phyloP scores from a whole-genome alignment of 2,888 invertebrate species.

The Lathronympha strigana region DNA sequence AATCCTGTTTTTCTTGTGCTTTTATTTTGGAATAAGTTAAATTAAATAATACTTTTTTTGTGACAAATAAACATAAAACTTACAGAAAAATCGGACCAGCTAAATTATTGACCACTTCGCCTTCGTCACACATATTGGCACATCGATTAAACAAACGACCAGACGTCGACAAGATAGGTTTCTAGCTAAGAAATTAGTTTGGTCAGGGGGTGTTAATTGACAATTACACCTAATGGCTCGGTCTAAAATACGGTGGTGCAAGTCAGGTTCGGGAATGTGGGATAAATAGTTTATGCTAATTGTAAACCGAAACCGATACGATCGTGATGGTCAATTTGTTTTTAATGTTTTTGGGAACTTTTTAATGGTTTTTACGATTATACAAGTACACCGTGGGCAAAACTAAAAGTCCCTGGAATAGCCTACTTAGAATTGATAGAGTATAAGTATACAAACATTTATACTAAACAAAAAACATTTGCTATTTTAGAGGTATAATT shows the following conservation, averaged over 20 bases:
- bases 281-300: conserved; percentile 35
- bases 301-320: conserved; percentile 3
- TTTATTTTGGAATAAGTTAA: too few species aligned
- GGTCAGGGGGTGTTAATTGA: conserved; percentile 57
- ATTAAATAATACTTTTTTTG: too few species aligned
- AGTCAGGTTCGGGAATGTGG: conserved; percentile 39
- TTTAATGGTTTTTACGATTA: too few species aligned
- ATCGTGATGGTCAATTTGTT: not conserved
- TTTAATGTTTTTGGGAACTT: not conserved
- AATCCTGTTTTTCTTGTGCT: too few species aligned
- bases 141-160: conserved; percentile 13
- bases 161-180: conserved; percentile 33
- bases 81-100: not conserved
- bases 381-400: too few species aligned
- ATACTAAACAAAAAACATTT: too few species aligned
- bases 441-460: too few species aligned
- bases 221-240: conserved; percentile 56
- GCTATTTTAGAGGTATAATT: too few species aligned
- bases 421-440: too few species aligned
- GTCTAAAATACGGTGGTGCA: conserved; percentile 41
- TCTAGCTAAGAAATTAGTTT: conserved; percentile 50
- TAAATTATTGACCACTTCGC: not conserved
- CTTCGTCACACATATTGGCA: conserved; percentile 8
- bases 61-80: not conserved
- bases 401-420: too few species aligned